These are phyloP conservation scores for Cataglyphis hispanica DNA, from an alignment of 1,140 invertebrate genomes.

Conservation along the genomic window DNA sequence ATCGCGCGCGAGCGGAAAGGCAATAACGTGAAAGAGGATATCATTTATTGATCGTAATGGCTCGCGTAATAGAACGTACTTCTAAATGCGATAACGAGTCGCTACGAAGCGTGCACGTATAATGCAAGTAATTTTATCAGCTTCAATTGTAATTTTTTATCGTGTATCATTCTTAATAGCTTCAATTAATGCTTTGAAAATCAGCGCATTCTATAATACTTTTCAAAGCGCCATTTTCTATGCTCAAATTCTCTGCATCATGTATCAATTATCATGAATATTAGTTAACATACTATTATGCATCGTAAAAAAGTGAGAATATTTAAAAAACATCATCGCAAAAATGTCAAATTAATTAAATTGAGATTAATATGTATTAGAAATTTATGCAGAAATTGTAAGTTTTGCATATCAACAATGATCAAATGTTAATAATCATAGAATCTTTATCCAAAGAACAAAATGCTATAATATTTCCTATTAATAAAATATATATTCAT, in stretches of 20 bases:
- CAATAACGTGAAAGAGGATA: conserved; percentile 49
- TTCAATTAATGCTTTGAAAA: conserved; percentile 30
- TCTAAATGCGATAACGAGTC: conserved; percentile 56
- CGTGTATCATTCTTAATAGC: conserved; percentile 15
- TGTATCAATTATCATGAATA: neutral
- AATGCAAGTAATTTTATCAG: conserved; percentile 28
- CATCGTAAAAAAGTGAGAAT: neutral
- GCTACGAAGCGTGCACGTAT: neutral
- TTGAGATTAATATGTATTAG: neutral
- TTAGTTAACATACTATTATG: neutral
- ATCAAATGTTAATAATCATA: neutral
- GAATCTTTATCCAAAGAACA: neutral
- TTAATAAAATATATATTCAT: no score
- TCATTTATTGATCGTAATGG: conserved; percentile 61
- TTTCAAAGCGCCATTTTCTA: neutral
- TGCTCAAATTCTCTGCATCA: neutral
- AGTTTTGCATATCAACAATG: neutral
- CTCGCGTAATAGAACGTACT: conserved; percentile 8
- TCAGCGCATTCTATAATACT: neutral
- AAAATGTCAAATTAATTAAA: neutral
- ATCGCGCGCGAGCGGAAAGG: conserved; percentile 38
- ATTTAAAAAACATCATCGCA: conserved; percentile 3
- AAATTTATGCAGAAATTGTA: conserved; percentile 7
- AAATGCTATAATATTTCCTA: neutral
- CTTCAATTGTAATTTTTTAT: conserved; percentile 44